Conservation (phyloP, 2,797 vertebrate species). For the Eulemur mongoz region DNA sequence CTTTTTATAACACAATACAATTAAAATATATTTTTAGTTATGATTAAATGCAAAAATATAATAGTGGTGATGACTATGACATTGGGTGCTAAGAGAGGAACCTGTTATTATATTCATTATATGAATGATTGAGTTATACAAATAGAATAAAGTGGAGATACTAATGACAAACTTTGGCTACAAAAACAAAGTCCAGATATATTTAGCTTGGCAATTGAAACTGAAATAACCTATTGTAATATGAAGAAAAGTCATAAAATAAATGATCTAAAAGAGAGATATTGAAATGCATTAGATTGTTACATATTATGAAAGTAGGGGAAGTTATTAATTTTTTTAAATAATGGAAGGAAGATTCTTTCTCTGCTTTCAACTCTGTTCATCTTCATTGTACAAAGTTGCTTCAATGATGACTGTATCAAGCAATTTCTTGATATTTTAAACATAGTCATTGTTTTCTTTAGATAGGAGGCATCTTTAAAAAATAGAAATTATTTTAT, state of each 20-base stretch:
- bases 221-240: not conserved
- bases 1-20: constrained; percentile 1
- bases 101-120: constrained; percentile 62
- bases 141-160: not conserved
- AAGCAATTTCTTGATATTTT: not conserved
- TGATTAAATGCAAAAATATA: constrained; percentile 46
- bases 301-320: not conserved
- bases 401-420: not conserved
- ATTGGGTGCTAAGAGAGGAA: constrained; percentile 45
- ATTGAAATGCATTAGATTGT: not conserved
- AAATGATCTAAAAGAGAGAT: not conserved
- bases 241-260: not conserved
- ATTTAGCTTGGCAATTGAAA: not conserved
- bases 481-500: not conserved
- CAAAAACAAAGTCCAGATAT: not conserved
- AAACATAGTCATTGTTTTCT: not conserved
- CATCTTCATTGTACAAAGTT: not conserved
- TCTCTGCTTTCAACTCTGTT: not conserved
- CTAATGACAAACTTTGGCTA: not conserved
- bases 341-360: not conserved
- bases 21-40: not conserved
- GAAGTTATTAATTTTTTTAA: not conserved
- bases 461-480: not conserved
- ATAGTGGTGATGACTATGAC: not conserved
- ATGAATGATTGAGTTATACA: constrained; percentile 50